Base-by-base conservation (phyloP, 1,140 invertebrate genomes). In the Saccostrea cuccullata region DNA sequence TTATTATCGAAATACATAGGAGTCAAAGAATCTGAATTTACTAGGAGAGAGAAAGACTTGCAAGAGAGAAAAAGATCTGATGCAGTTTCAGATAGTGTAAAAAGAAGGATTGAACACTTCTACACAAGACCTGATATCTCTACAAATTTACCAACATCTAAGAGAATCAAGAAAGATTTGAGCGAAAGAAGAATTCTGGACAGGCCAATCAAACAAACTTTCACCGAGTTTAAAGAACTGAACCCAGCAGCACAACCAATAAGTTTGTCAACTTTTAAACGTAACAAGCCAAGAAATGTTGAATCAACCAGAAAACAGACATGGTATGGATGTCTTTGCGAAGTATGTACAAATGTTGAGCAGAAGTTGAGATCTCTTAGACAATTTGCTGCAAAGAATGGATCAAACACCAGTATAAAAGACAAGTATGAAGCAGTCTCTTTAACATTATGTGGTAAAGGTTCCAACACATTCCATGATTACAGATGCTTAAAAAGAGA, bases 241-340 rank as follows among this genome's bases (percentile, higher is more conserved):
- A 9, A 89, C 56, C 84, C 85, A 2, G 55, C 73, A 58, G 85
- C 77, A n/a, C 30, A 47, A 23, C 84, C 60, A 36, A 47, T 47
- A 47, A 73, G 58, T 13, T 82, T 86, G 9, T 89, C 88, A 82
- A 89, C 88, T 40, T 82, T 89, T 23, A 56, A 55, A 23, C 73
- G 56, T 56, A 86, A 86, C 55, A 86, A 64, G 55, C 88, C 88
- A 86, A 58, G n/a, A 23, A 60, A 60, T 60, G 58, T 83, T 12
- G 56, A 82, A 60, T 60, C 58, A 60, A 60, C 58, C 58, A 60
- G 58, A 55, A 88, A 88, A 58, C 64, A 77, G 67, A 8, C 60
- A 67, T 88, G 82, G 87, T 70, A 20, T 88, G 87, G 82, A 47
- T 88, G 87, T 40, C 36, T 88, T 13, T 88, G 83, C 82, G 87